These are phyloP conservation scores for Takifugu ocellatus DNA, from an alignment of 2,797 vertebrate species.

Conservation along the genomic window DNA sequence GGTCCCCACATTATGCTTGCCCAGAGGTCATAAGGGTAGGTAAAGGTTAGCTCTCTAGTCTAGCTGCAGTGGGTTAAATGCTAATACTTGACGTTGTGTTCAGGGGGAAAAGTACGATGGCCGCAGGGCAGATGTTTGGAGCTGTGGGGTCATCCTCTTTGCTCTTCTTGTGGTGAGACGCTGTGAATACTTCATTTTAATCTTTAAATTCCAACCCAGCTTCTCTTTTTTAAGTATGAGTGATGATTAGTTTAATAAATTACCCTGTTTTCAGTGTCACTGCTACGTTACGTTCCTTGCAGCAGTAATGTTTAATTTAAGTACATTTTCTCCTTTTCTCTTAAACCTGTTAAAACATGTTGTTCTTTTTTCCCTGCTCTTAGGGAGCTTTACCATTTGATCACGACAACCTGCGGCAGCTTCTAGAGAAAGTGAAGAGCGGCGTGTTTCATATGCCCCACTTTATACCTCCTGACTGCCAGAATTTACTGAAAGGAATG, in stretches of 20 bases:
- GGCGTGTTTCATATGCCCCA: conserved; percentile 93
- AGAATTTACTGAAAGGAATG: conserved; percentile 86
- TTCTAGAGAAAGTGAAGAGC: conserved; percentile 91
- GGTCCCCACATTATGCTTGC: conserved; percentile 97
- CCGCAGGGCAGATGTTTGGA: conserved; percentile 90
- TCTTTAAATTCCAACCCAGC: not conserved
- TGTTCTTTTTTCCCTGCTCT: not conserved
- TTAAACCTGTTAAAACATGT: not conserved
- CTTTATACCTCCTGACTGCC: conserved; percentile 89
- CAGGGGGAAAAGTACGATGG: conserved; percentile 92
- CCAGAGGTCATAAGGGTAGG: conserved; percentile 96
- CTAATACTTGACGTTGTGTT: conserved; percentile 5
- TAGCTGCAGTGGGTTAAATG: not conserved
- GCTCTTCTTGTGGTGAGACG: conserved; percentile 87
- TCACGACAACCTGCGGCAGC: conserved; percentile 90
- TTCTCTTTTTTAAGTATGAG: not conserved
- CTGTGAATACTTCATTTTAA: no score
- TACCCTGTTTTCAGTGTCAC: not conserved
- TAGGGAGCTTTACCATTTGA: conserved; percentile 91
- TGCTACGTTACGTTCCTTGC: not conserved
- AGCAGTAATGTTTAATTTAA: not conserved
- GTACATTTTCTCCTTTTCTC: not conserved
- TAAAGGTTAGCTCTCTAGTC: conserved; percentile 3
- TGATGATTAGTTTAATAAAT: not conserved
- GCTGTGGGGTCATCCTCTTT: conserved; percentile 92